These are phyloP conservation scores for Uloborus diversus DNA, from an alignment of 1,140 invertebrate genomes.

Conservation along the genomic window DNA sequence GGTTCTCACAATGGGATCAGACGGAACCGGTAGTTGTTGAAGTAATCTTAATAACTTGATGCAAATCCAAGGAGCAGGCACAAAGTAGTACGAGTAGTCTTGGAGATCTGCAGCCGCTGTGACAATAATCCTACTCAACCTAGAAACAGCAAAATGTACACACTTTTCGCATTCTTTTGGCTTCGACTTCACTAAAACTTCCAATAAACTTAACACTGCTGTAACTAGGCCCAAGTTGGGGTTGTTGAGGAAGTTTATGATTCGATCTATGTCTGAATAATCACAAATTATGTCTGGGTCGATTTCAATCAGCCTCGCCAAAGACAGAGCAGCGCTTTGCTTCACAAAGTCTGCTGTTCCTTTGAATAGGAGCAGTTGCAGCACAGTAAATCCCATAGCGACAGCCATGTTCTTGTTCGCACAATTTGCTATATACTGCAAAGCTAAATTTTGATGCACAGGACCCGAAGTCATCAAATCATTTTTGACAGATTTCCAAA, in stretches of 20 bases:
- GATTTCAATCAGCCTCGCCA: constrained; percentile 91
- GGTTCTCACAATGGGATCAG: constrained; percentile 74
- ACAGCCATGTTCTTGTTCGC: constrained; percentile 99
- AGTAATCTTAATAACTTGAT: constrained; percentile 95
- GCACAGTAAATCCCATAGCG: constrained; percentile 96
- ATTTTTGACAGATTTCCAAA: constrained; percentile 99
- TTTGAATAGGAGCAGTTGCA: constrained; percentile 95
- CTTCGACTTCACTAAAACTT: constrained; percentile 96
- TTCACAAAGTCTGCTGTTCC: constrained; percentile 99
- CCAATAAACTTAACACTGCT: constrained; percentile 81
- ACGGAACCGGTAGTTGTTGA: constrained; percentile 97
- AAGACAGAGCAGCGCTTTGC: constrained; percentile 96
- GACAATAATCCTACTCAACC: constrained; percentile 84
- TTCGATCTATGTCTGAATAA: constrained; percentile 97
- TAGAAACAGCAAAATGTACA: constrained; percentile 93
- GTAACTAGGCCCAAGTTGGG: constrained; percentile 81
- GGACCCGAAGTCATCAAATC: constrained; percentile 96
- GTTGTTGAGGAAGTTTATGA: constrained; percentile 98
- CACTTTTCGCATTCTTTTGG: constrained; percentile 99
- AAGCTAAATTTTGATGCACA: constrained; percentile 97
- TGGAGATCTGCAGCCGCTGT: constrained; percentile 97
- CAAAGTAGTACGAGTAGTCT: constrained; percentile 99
- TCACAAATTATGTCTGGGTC: constrained; percentile 92
- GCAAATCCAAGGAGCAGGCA: constrained; percentile 99
- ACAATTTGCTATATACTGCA: constrained; percentile 99